phyloP scores from a whole-genome alignment of 2,888 invertebrate species.

The Ormyrus thymus region DNA sequence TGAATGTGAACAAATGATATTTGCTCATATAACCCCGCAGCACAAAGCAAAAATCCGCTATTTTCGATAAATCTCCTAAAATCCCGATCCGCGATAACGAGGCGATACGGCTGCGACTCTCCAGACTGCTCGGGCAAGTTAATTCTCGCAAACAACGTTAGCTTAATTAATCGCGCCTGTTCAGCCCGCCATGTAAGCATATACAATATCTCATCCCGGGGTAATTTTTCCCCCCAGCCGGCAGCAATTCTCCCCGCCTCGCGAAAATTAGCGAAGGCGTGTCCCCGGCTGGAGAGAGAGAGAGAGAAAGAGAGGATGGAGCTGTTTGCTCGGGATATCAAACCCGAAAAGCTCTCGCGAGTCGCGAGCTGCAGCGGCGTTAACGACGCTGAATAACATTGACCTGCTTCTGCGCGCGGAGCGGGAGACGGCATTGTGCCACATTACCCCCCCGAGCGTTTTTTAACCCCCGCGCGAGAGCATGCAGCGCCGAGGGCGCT shows the following conservation, averaged over 20 bases:
- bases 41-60: too few species aligned
- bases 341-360: background rate
- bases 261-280: constrained; percentile 25
- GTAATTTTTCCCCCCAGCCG: too few species aligned
- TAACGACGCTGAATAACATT: constrained; percentile 41
- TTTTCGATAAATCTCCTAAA: too few species aligned
- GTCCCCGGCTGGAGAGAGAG: background rate
- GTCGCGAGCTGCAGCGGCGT: background rate
- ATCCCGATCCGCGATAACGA: too few species aligned
- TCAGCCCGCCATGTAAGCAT: constrained; percentile 7
- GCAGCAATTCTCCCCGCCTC: background rate
- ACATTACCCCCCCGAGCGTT: too few species aligned
- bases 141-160: background rate
- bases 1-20: too few species aligned
- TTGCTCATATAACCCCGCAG: too few species aligned
- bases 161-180: background rate
- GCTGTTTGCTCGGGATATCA: constrained; percentile 30
- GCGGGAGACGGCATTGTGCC: background rate
- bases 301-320: background rate
- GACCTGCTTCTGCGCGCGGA: background rate
- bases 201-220: too few species aligned
- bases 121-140: too few species aligned
- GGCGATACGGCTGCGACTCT: too few species aligned
- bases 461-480: background rate
- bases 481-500: too few species aligned